Evolutionary conservation across 2,797 vertebrate species (phyloP), one percentile per base, ranked within the genome.

Genomic region (Apogon hyalosoma): DNA sequence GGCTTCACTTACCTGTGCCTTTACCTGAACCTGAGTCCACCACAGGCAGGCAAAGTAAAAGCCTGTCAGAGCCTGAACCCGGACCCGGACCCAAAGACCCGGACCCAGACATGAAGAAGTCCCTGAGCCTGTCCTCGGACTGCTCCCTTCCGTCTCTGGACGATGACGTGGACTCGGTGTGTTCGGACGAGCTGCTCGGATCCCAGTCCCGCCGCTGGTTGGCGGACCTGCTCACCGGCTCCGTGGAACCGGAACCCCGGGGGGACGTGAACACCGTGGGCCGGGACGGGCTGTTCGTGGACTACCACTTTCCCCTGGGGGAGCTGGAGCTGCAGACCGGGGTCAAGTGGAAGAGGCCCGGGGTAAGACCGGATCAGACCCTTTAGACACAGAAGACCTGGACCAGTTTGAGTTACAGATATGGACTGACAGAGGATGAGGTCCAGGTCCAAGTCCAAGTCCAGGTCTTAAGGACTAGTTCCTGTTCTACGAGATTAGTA

Each of bases 271-370:
- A 3, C 45, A 0, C 60, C 1, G 2, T 71, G 11, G 83, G 70
- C 8, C 64, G 53, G 45, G 88, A 89, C 67, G 83, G 82, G 0
- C 85, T 93, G 7, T 94, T 85, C 79, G 79, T 91, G 76, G 93
- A 94, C 71, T 0, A 1, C 0, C 13, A 53, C 54, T 94, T 94
- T 24, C 93, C 93, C 0, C 11, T 79, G 50, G 86, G 84, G 0
- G 62, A 74, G 24, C 74, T 90, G 49, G 85, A 83, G 68, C 69
- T 90, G 86, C 40, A 65, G 33, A 0, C 60, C 2, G 38, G 49
- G 0, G 57, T 92, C 5, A 16, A 15, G 21, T 94, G 93, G 93
- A 94, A 71, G 24, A 70, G 93, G 19, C 92, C 93, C 0, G 78
- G 63, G 90, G 93, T 94, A 81, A 69, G 57, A 28, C 24, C 24